Conservation (phyloP, 2,113 vertebrate genomes). For the Myocastor coypus region DNA sequence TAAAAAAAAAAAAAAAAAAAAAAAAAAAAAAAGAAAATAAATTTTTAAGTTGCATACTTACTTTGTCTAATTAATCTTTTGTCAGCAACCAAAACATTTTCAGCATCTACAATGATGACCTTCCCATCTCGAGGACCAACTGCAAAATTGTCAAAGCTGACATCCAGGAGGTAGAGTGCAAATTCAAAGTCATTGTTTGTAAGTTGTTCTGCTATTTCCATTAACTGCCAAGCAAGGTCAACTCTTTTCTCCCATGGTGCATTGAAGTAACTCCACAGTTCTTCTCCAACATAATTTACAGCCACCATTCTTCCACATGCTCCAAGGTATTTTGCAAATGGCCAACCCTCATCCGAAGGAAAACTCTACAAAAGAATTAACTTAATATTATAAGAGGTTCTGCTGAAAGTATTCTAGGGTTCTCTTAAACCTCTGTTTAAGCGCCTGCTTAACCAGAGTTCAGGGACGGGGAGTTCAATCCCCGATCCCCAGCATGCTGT, state of each 20-base stretch:
- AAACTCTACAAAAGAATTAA: constrained; percentile 91
- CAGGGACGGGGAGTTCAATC: too few species aligned
- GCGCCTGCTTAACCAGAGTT: too few species aligned
- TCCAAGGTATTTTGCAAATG: constrained; percentile 98
- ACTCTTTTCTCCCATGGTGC: constrained; percentile 98
- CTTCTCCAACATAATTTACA: constrained; percentile 98
- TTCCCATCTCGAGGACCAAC: constrained; percentile 98
- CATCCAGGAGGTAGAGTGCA: constrained; percentile 98
- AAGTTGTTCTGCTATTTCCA: constrained; percentile 99
- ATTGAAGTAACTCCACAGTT: constrained; percentile 98
- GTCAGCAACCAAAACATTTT: constrained; percentile 99
- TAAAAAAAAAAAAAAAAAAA: too few species aligned
- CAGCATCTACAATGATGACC: constrained; percentile 98
- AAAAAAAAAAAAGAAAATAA: too few species aligned
- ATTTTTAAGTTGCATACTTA: constrained; percentile 86
- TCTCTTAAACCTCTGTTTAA: neutral
- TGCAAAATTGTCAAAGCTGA: constrained; percentile 99
- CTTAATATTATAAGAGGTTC: constrained; percentile 59
- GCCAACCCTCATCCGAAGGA: constrained; percentile 99
- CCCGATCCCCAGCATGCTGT: too few species aligned
- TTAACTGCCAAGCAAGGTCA: constrained; percentile 96
- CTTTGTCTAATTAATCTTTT: constrained; percentile 98
- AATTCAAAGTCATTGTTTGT: constrained; percentile 99
- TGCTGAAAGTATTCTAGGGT: neutral
- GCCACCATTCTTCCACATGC: constrained; percentile 98